Evolutionary conservation across 2,888 invertebrate genomes (phyloP), one percentile per base, ranked within the genome.

Genomic region (Hesperia comma): DNA sequence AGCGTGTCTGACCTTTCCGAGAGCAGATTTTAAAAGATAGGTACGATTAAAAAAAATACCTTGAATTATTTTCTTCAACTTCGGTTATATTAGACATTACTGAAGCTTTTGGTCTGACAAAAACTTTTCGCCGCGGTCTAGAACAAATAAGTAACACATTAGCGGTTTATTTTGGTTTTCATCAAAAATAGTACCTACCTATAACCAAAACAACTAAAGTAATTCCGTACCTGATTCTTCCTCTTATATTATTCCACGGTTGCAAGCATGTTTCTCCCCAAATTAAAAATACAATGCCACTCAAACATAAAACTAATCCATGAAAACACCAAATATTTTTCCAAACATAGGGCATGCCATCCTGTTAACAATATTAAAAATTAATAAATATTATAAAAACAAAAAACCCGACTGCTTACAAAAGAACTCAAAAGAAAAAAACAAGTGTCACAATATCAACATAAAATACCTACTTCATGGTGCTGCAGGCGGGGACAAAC

Each of bases 241-340:
- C 68, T 46, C 68, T 75, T 61, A 79, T 77, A 33, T 79, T 78
- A 72, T 90, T 90, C 92, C 92, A 92, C 0, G 85, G 78, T 68
- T 92, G 92, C 6, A 86, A 74, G 60, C 82, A 70, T 3, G 83
- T 87, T 68, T 91, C 86, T 26, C 92, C 92, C 86, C 89, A 90
- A 67, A 90, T 75, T 26, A 92, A 70, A 75, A 91, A 92, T 32
- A 84, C 70, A 7, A 86, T 43, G 41, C 92, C 92, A 70, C 85
- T 86, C 21, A 84, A n/a, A 37, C 86, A 78, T 49, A 92, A 71
- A 15, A 92, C 70, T 15, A 79, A 69, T 2, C 85, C 91, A 69
- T 92, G 91, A 74, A 88, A 90, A 71, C 90, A 88, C 92, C 92
- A 92, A 67, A 92, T 85, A 70, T 89, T 82, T 71, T 88, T 88